Base-by-base conservation (phyloP, 1,140 invertebrate genomes). In the Eumaeus atala region DNA sequence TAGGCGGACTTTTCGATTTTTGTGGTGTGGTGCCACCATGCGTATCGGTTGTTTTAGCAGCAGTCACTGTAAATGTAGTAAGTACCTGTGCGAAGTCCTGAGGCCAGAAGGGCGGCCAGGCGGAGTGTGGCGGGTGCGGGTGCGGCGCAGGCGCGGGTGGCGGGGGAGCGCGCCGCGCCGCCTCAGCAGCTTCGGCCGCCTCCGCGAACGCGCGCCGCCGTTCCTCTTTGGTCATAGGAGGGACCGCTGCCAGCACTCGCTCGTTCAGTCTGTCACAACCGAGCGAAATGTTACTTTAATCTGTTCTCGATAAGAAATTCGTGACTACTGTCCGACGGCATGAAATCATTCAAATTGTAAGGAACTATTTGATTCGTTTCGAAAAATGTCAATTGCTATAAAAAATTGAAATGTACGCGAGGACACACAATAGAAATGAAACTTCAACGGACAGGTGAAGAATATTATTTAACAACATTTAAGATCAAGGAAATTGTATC, bases 221-320 rank as follows among this genome's bases (percentile, higher is more conserved):
- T 63, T 84, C 83, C 65, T 86, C 83, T 58, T 84, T 88, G 59
- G 66, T 81, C 70, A 88, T 74, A 0, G 79, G 77, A n/a, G 80
- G 77, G n/a, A 87, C 74, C 1, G 77, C 61, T 5, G 83, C 75
- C 48, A 84, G 53, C 16, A 84, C 80, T 6, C 86, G 77, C 48
- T 86, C 83, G 57, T 64, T 78, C n/a, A 81, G 50, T 49, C 83
- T 85, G 17, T 11, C 10, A 10, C 8, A 35, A 0, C 17, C 9
- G 9, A 50, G 10, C 17, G 14, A 17, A 6, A 38, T 51, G 9
- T 51, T 51, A 51, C 1, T 28, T 28, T 28, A n/a, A 28, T 28
- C 21, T 28, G 2, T 28, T 28, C 21, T n/a, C n/a, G n/a, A n/a
- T n/a, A n/a, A n/a, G n/a, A n/a, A n/a, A n/a, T n/a, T n/a, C n/a